Evolutionary conservation across 1,140 invertebrate species (phyloP), one percentile per base, ranked within the genome.

Genomic region (Drosophila miranda): DNA sequence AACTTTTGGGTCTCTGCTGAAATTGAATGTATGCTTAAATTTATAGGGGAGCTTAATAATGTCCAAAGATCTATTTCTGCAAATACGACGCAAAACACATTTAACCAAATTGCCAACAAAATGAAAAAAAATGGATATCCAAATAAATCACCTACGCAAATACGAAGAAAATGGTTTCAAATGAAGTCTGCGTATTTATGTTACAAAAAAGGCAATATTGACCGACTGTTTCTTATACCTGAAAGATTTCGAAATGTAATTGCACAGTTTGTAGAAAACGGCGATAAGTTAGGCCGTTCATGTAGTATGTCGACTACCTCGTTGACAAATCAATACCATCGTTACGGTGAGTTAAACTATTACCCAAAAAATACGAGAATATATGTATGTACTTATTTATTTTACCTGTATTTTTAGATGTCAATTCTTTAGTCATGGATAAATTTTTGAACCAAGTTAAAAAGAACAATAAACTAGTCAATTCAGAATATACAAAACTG

Each of bases 111-210:
- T 21, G 87, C 87, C 1, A 81, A 64, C 26, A 86, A 81, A 57
- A 89, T 89, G 87, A 89, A 75, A 53, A 83, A 71, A n/a, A 44
- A 52, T 26, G 87, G 87, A 19, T 89, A 89, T 46, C 79, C 88
- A 6, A 89, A 89, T 26, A 89, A 89, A 67, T 78, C 82, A 1
- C 82, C 87, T 7, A 81, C 87, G 1, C 87, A 89, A 64, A 82
- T 89, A 3, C 49, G 87, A 56, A 66, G 87, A 8, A 89, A 89
- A 41, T 89, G 87, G 87, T 89, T 89, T 69, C 87, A 89, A 60
- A 89, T 89, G 87, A 89, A 89, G 42, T 89, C 87, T 5, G 87
- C 87, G 0, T 89, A 89, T 54, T 71, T 89, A 0, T 89, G 87
- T 19, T 89, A 88, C 13, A 89, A 89, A 28, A 90, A 89, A 23